phyloP scores from a whole-genome alignment of 1,140 invertebrate genomes.

The Ectropis grisescens region DNA sequence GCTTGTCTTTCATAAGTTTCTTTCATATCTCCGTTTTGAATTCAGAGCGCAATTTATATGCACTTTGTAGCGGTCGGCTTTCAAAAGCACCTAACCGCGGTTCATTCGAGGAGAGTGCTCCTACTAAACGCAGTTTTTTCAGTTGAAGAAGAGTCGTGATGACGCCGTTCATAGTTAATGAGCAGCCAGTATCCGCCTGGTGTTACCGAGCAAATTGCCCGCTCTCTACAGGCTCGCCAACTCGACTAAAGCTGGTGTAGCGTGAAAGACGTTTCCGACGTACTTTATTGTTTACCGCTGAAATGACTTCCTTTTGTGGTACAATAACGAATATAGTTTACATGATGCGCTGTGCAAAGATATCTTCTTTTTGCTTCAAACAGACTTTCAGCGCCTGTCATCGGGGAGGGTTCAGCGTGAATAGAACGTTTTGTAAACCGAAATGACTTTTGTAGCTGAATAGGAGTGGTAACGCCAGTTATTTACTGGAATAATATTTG shows the following conservation, averaged over 20 bases:
- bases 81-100: conserved; percentile 45
- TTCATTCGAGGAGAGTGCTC: conserved; percentile 53
- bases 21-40: conserved; percentile 60
- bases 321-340: conserved; percentile 18
- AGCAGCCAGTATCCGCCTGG: conserved; percentile 56
- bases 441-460: conserved; percentile 17
- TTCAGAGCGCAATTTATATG: conserved; percentile 63
- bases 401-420: conserved; percentile 14
- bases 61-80: conserved; percentile 50
- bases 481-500: no score
- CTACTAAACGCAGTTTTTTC: conserved; percentile 59
- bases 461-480: no score
- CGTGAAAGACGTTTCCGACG: conserved; percentile 52
- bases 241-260: conserved; percentile 29
- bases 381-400: conserved; percentile 17
- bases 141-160: conserved; percentile 58
- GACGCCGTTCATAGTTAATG: conserved; percentile 67
- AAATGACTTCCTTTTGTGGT: conserved; percentile 53
- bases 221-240: conserved; percentile 38
- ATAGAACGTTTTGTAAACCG: conserved; percentile 26
- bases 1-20: conserved; percentile 45
- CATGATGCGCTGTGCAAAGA: conserved; percentile 15
- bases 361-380: conserved; percentile 16
- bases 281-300: conserved; percentile 51
- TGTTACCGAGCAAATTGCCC: conserved; percentile 53